Evolutionary conservation across 1,140 invertebrate genomes (phyloP), one percentile per base, ranked within the genome.

Genomic region (Aphelenchoides fujianensis): DNA sequence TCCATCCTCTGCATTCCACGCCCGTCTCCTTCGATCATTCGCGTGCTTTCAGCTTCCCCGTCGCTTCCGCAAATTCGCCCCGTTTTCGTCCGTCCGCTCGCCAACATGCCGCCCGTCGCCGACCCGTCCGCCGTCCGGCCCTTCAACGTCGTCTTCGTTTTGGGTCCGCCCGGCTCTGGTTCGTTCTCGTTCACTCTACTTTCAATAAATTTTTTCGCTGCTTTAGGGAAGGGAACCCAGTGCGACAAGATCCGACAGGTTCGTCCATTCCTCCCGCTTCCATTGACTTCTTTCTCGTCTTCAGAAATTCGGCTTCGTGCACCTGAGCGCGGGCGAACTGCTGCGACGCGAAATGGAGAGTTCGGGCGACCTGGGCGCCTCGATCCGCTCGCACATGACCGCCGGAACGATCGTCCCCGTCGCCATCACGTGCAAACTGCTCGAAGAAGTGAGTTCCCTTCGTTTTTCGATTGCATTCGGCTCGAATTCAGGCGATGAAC

Each of bases 221-320:
- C n/a, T n/a, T n/a, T n/a, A n/a, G n/a, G n/a, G n/a, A 99, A 99
- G 87, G 97, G 97, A 35, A 99, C 97, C 0, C 91, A 97, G 83
- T 98, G 97, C 85, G 85, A 88, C 2, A 89, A 91, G 78, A 97
- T 98, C 78, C 91, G 93, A 1, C 86, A 95, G 85, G 88, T 89
- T 80, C 67, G 48, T 59, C 5, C n/a, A n/a, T n/a, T n/a, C n/a
- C n/a, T n/a, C n/a, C n/a, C n/a, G n/a, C n/a, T n/a, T n/a, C n/a
- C n/a, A n/a, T n/a, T n/a, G n/a, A n/a, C n/a, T n/a, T n/a, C n/a
- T n/a, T n/a, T n/a, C n/a, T n/a, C n/a, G 27, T 53, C 70, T 83
- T 9, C 81, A 90, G 84, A 88, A 91, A 78, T 98, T 90, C 87
- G 92, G 90, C 59, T 98, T 91, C 86, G 90, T 93, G 3, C 97